phyloP scores from a whole-genome alignment of 1,140 invertebrate genomes.

The Cotesia vestalis region DNA sequence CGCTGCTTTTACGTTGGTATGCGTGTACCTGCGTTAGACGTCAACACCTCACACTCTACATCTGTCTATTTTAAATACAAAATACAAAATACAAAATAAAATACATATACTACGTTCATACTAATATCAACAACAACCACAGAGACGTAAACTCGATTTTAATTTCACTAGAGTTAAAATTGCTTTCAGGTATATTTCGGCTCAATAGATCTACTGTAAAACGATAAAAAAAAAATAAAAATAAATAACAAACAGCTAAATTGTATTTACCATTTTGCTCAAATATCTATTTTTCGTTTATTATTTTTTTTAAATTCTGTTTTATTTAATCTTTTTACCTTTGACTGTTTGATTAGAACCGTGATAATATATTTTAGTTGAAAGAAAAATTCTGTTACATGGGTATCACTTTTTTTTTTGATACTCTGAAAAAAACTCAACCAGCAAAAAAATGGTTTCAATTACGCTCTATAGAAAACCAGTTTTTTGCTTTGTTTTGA shows the following conservation, averaged over 20 bases:
- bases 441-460: too few relatives aligned
- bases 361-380: too few relatives aligned
- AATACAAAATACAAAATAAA: background rate
- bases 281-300: background rate
- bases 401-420: too few relatives aligned
- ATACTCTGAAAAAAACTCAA: too few relatives aligned
- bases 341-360: too few relatives aligned
- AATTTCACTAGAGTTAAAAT: slow-evolving; percentile 9
- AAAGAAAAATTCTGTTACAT: too few relatives aligned
- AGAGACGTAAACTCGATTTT: slow-evolving; percentile 1
- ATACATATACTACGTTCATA: background rate
- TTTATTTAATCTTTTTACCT: too few relatives aligned
- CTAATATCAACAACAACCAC: background rate
- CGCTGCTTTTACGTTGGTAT: slow-evolving; percentile 15
- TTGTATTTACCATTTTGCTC: background rate
- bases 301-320: too few relatives aligned
- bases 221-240: background rate
- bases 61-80: slow-evolving; percentile 5
- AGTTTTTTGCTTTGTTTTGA: too few relatives aligned
- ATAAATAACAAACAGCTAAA: background rate
- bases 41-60: background rate
- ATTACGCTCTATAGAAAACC: too few relatives aligned
- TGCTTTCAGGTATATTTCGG: slow-evolving; percentile 5
- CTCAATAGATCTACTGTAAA: slow-evolving; percentile 1
- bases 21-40: slow-evolving; percentile 25